phyloP scores from a whole-genome alignment of 2,797 vertebrate genomes.

The Glyptemys insculpta region DNA sequence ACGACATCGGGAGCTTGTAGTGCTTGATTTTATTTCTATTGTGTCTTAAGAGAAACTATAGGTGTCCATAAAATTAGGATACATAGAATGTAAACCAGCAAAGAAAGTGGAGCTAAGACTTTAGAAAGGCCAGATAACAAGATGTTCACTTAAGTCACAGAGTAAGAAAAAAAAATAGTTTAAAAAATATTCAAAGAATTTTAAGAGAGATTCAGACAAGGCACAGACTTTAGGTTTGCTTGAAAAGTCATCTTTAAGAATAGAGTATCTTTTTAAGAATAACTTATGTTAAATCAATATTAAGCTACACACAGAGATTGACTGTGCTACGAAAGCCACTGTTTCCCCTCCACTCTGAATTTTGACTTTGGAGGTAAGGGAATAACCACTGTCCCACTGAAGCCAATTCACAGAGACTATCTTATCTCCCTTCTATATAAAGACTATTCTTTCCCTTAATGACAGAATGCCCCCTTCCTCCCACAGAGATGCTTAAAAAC shows the following conservation, averaged over 20 bases:
- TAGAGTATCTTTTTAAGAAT: background rate
- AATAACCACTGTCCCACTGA: background rate
- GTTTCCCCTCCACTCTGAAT: background rate
- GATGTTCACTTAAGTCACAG: too few species aligned
- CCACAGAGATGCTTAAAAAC: background rate
- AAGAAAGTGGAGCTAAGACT: too few species aligned
- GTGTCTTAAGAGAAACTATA: too few species aligned
- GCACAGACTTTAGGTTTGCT: background rate
- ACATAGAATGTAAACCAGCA: too few species aligned
- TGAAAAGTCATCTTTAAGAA: background rate
- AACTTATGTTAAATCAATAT: background rate
- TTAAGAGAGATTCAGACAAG: slow-evolving; percentile 18
- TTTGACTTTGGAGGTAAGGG: too few species aligned
- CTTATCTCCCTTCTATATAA: background rate
- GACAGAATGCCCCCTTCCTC: background rate
- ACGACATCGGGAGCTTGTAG: too few species aligned
- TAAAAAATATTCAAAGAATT: background rate
- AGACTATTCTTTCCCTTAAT: background rate
- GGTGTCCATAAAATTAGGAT: too few species aligned
- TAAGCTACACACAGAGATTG: background rate
- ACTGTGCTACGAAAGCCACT: background rate
- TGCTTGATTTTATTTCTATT: too few species aligned
- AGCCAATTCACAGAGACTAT: background rate
- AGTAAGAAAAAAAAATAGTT: background rate
- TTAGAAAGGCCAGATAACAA: too few species aligned